Evolutionary conservation across 1,140 invertebrate genomes (phyloP).

Genomic region (Sipha flava): DNA sequence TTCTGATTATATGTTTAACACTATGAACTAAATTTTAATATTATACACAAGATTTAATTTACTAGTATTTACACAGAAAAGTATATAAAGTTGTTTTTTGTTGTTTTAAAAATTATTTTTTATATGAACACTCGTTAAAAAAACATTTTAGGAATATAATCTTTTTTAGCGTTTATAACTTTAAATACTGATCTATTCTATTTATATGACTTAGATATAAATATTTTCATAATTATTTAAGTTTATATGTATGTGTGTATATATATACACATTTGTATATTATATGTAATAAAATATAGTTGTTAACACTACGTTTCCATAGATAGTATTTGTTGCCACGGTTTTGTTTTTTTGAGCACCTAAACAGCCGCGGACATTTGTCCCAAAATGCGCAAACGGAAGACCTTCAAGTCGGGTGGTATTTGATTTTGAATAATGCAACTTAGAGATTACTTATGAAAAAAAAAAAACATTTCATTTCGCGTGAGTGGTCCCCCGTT

Average conservation of each 20-base stretch:
- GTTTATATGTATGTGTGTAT: background rate
- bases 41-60: conserved; percentile 25
- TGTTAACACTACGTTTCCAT: conserved; percentile 9
- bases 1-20: conserved; percentile 23
- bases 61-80: conserved; percentile 26
- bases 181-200: conserved; percentile 27
- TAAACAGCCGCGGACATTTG: conserved; percentile 17
- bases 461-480: conserved; percentile 4
- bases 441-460: conserved; percentile 1
- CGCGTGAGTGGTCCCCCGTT: conserved; percentile 27
- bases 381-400: conserved; percentile 13
- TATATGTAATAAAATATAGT: conserved; percentile 1
- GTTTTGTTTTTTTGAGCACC: conserved; percentile 27
- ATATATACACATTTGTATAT: background rate
- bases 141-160: conserved; percentile 18
- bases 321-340: conserved; percentile 9
- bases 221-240: conserved; percentile 22
- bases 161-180: conserved; percentile 4
- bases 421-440: conserved; percentile 18
- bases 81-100: conserved; percentile 18
- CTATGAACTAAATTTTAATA: conserved; percentile 30
- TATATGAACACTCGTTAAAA: conserved; percentile 30
- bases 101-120: conserved; percentile 26
- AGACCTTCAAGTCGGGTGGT: conserved; percentile 28
- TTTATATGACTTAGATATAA: conserved; percentile 17